Base-by-base conservation (phyloP, 2,888 invertebrate genomes). In the Omphaloscelis lunosa region DNA sequence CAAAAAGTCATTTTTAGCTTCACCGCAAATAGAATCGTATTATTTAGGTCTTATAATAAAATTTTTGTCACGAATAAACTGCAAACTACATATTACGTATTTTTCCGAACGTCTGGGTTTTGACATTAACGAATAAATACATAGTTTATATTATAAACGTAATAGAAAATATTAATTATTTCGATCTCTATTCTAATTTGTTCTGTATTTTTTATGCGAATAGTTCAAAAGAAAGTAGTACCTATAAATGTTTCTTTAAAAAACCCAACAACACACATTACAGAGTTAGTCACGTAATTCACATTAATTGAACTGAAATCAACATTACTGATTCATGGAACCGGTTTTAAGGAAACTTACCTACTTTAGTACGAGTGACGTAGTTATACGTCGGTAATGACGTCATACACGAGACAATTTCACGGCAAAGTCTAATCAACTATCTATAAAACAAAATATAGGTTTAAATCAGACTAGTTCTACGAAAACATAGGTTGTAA, bases 341-440 rank as follows among this genome's bases (percentile, higher is more conserved):
- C 59, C 63, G 53, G 68, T 56, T 53, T 53, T n/a, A 20, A 45
- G 39, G 39, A 29, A 85, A 83, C 86, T 83, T 82, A 83, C 86
- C 76, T 59, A 71, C 66, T 48, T 59, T 29, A 66, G 20, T 72
- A 74, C 27, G n/a, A 67, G 48, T 63, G 69, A 62, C 67, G 76
- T 75, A 39, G 70, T 59, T 45, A 39, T 45, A 53, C 56, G 61
- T 39, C 39, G 63, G 48, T 63, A 71, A 75, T 80, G 71, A 72
- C 61, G 81, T 72, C 76, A 76, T 68, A 68, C 48, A 70, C 59
- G 56, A 51, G 51, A 71, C 59, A 73, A 73, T 61, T 61, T 58
- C 56, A 76, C 78, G 73, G 71, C 75, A 80, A 76, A 72, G 69
- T 72, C 56, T 83, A 89, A 88, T 82, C 72, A 83, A 84, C 73